These are phyloP conservation scores for Drosophila subpulchrella DNA, from an alignment of 1,140 invertebrate genomes.

Conservation along the genomic window DNA sequence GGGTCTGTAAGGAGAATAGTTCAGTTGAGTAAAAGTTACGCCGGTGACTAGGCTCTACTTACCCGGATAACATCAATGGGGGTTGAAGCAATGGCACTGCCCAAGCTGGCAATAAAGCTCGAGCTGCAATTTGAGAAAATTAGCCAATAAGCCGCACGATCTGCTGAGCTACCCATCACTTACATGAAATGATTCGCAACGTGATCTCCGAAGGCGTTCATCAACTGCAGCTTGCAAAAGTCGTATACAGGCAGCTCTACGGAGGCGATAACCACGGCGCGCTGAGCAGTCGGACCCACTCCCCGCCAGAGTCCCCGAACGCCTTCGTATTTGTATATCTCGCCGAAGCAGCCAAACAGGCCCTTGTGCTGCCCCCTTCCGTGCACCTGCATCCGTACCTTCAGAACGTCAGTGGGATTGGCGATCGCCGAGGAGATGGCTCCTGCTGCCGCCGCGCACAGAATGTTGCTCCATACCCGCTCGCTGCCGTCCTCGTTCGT, in stretches of 20 bases:
- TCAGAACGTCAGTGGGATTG: slow-evolving; percentile 99
- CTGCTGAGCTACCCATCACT: slow-evolving; percentile 81
- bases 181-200: slow-evolving; percentile 94
- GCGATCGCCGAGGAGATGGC: slow-evolving; percentile 97
- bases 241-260: slow-evolving; percentile 98
- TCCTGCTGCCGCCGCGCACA: slow-evolving; percentile 92
- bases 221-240: slow-evolving; percentile 92
- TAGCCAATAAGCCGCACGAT: not conserved
- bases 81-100: slow-evolving; percentile 96
- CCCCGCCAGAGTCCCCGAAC: slow-evolving; percentile 95
- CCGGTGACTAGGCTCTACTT: slow-evolving; percentile 78
- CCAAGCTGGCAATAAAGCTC: slow-evolving; percentile 95
- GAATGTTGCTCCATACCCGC: slow-evolving; percentile 91
- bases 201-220: slow-evolving; percentile 90
- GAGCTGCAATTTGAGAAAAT: slow-evolving; percentile 87
- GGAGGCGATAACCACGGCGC: slow-evolving; percentile 95
- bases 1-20: slow-evolving; percentile 87
- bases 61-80: slow-evolving; percentile 98
- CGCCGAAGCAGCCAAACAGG: slow-evolving; percentile 90
- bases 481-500: slow-evolving; percentile 87
- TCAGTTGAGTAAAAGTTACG: not conserved
- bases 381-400: slow-evolving; percentile 96
- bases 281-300: slow-evolving; percentile 95
- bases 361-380: slow-evolving; percentile 86
- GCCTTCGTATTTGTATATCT: slow-evolving; percentile 92